Conservation (phyloP, 2,797 vertebrate species). For the Bradypus variegatus region DNA sequence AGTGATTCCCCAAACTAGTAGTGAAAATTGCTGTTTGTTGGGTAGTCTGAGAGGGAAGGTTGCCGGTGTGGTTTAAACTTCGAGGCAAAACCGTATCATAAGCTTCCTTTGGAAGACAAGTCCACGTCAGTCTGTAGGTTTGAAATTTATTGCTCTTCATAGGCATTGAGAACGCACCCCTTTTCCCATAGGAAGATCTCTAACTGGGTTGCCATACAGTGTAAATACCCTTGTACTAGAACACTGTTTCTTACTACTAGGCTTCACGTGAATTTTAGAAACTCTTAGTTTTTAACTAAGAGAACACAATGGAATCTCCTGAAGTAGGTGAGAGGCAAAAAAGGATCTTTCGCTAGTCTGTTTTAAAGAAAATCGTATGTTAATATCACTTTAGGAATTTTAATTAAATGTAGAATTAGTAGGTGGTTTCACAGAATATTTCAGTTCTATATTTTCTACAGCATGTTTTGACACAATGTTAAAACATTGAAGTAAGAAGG, state of each 20-base stretch:
- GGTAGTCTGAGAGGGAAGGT: background rate
- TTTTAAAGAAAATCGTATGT: background rate
- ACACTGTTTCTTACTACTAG: background rate
- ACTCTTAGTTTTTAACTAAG: background rate
- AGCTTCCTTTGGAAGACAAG: conserved; percentile 31
- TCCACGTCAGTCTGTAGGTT: conserved; percentile 18
- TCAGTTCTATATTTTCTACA: conserved; percentile 26
- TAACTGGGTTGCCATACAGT: background rate
- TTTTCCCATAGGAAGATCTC: conserved; percentile 13
- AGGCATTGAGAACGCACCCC: background rate
- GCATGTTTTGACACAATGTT: background rate
- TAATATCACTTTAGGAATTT: background rate
- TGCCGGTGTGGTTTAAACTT: background rate
- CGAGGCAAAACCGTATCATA: background rate
- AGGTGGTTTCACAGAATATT: background rate
- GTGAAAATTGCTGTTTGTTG: background rate
- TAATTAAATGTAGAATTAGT: background rate
- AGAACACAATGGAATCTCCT: background rate
- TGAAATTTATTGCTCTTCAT: conserved; percentile 29
- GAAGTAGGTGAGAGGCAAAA: background rate
- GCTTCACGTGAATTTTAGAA: background rate
- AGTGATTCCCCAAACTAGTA: background rate
- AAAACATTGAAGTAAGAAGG: background rate
- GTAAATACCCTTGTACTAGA: background rate
- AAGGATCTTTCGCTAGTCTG: background rate